Base-by-base conservation (phyloP, 2,113 vertebrate species). In the Charina bottae region DNA sequence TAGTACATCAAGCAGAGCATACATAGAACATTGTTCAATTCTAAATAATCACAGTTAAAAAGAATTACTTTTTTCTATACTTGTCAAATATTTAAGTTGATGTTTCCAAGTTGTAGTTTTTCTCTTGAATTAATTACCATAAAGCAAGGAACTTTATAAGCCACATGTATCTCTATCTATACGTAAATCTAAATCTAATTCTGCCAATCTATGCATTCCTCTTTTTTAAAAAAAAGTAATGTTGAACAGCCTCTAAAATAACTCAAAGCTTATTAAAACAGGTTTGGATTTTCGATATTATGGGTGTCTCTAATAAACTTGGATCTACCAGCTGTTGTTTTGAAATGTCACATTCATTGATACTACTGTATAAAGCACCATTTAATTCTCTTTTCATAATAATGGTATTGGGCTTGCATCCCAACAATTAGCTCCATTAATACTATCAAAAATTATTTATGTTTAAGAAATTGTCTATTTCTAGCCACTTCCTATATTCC, bases 141-240 rank as follows among this genome's bases (percentile, higher is more conserved):
- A 72, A 72, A 72, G 13, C 5, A 49, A 49, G 3, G 49, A 49
- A 49, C 49, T 49, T 49, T 49, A 49, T 7, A 49, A 49, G 49
- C 49, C 49, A 49, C 49, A 49, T 49, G 49, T 49, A 6, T 49
- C 49, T 49, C 2, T 72, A 72, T 33, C 15, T 17, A 72, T 33
- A 72, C 17, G 33, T 83, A 58, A 90, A 90, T 83, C 68, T 83
- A 54, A 72, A 90, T 58, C 95, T 95, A 94, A 94, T 96, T 95
- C 95, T 95, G 95, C 96, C 94, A 96, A 95, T 94, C 94, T 94
- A 94, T 92, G 83, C 94, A 93, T 94, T 96, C 95, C 95, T 96
- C 94, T 95, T 95, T 96, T 94, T 91, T 92, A 96, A 96, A 72
- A 37, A 37, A 56, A 56, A n/a, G 64, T 4, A 72, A 95, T 94